phyloP scores from a whole-genome alignment of 2,888 invertebrate genomes.

The Acronicta psi region DNA sequence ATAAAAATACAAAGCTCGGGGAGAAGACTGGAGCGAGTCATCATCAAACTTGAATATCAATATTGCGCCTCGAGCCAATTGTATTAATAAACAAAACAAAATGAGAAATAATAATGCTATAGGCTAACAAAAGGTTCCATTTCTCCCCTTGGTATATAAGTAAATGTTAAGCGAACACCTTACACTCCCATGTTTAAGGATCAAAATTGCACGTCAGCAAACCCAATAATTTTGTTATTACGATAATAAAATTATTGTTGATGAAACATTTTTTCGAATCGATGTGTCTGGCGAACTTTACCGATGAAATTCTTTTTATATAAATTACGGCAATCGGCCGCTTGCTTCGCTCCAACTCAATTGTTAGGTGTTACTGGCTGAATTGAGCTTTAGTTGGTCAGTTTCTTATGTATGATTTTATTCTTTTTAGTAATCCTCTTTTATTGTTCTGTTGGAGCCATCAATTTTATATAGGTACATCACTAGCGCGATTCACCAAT shows the following conservation, averaged over 20 bases:
- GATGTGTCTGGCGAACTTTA: slow-evolving; percentile 87
- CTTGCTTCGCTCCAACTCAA: slow-evolving; percentile 75
- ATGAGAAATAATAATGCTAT: slow-evolving; percentile 89
- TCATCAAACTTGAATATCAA: slow-evolving; percentile 89
- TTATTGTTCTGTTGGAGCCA: slow-evolving; percentile 31
- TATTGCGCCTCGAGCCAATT: slow-evolving; percentile 89
- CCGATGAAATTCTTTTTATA: slow-evolving; percentile 84
- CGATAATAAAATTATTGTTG: slow-evolving; percentile 89
- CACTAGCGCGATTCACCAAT: slow-evolving; percentile 12
- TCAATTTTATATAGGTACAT: slow-evolving; percentile 24
- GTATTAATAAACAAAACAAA: slow-evolving; percentile 90
- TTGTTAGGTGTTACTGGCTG: slow-evolving; percentile 82
- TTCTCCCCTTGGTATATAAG: slow-evolving; percentile 86
- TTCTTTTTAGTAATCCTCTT: slow-evolving; percentile 39
- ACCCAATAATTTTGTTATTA: slow-evolving; percentile 89
- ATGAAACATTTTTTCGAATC: slow-evolving; percentile 88
- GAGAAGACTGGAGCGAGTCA: slow-evolving; percentile 84
- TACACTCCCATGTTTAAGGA: slow-evolving; percentile 77
- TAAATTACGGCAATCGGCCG: slow-evolving; percentile 87
- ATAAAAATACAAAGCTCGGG: slow-evolving; percentile 83
- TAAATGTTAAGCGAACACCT: slow-evolving; percentile 75
- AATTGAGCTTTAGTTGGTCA: slow-evolving; percentile 67
- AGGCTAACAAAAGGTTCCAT: slow-evolving; percentile 89
- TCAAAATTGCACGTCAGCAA: slow-evolving; percentile 76
- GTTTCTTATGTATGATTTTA: slow-evolving; percentile 48